Conservation (phyloP, 2,113 vertebrate genomes). For the Ochotona princeps region DNA sequence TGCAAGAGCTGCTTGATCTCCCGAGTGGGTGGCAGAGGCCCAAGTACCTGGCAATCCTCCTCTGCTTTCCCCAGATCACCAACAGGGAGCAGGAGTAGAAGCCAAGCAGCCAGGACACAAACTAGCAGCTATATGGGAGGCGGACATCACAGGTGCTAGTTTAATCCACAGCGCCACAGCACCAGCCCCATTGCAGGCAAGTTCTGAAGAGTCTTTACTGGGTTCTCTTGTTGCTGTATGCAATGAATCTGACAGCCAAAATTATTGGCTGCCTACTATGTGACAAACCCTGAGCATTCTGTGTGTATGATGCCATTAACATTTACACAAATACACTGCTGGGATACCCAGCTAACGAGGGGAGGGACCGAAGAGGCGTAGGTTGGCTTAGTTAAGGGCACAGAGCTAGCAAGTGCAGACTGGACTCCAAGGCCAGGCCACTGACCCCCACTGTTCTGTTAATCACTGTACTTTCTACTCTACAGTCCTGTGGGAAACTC, state of each 20-base stretch:
- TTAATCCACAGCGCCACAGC: no score
- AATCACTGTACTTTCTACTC: fast-evolving
- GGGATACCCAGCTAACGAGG: neutral
- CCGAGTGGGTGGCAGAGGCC: no score
- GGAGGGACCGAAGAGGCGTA: neutral
- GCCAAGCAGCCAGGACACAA: no score
- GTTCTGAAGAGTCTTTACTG: neutral
- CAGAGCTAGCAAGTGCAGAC: neutral
- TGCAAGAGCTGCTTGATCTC: no score
- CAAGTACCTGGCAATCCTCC: no score
- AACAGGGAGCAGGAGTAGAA: no score
- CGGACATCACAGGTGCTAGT: no score
- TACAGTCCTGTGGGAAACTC: neutral
- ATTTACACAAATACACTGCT: neutral
- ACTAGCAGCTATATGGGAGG: no score
- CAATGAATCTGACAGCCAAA: neutral
- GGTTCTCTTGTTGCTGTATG: neutral
- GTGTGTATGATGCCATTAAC: neutral
- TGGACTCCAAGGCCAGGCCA: neutral
- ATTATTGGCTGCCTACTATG: neutral
- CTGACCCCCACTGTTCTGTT: neutral
- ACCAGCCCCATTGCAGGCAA: no score
- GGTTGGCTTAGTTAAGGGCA: neutral
- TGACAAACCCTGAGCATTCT: neutral
- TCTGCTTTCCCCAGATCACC: no score